phyloP scores from a whole-genome alignment of 2,888 invertebrate genomes.

The Julus scandinavius region DNA sequence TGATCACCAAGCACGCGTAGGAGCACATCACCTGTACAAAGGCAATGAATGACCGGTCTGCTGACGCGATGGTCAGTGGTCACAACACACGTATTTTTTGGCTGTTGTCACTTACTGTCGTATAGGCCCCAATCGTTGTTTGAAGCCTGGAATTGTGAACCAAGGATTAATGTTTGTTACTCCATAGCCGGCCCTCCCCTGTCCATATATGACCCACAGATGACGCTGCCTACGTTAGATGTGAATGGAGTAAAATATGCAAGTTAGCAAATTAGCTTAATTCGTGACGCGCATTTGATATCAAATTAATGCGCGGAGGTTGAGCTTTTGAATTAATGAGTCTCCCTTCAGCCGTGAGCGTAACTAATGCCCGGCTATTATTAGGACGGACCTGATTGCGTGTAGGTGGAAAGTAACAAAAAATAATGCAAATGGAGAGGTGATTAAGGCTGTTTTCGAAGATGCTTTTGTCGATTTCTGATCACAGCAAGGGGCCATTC shows the following conservation, averaged over 20 bases:
- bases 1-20: background rate
- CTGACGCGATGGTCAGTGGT: background rate
- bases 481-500: background rate
- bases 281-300: background rate
- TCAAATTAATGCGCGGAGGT: background rate
- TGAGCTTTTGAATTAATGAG: background rate
- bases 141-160: too few relatives aligned
- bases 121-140: too few relatives aligned
- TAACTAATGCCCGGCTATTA: background rate
- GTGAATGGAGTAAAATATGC: background rate
- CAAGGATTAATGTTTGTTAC: too few relatives aligned
- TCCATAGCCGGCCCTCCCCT: too few relatives aligned
- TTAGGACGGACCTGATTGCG: conserved; percentile 8
- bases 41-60: background rate
- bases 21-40: background rate
- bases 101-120: background rate
- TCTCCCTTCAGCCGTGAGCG: background rate
- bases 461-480: background rate
- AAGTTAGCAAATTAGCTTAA: background rate
- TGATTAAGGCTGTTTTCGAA: background rate
- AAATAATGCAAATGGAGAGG: conserved; percentile 1
- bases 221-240: background rate
- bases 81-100: background rate
- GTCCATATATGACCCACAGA: background rate
- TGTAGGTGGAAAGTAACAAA: background rate